Percentiles rank a stretch among this genome's conserved stretches.
phyloP scores from a whole-genome alignment of 1,140 invertebrate genomes.

The Tetramorium parvispinum region DNA sequence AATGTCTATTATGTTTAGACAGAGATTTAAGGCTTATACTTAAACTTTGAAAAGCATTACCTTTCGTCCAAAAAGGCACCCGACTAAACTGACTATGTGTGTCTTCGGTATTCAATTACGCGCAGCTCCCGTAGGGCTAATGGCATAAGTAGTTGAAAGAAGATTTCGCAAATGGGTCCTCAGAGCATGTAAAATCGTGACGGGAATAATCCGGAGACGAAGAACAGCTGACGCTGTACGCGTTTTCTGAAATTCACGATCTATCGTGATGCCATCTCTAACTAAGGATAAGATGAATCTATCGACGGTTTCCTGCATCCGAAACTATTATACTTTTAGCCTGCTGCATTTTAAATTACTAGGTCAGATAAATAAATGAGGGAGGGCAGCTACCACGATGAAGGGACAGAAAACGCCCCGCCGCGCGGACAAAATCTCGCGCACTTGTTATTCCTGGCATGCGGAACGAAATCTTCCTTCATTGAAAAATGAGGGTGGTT shows the following conservation, averaged over 20 bases:
- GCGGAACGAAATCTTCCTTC: neutral
- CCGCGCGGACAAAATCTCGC: neutral
- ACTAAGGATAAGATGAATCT: neutral
- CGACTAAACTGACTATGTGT: neutral
- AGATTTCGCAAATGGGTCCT: conserved; percentile 25
- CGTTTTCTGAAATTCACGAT: neutral
- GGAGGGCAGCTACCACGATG: neutral
- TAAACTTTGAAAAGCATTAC: conserved; percentile 20
- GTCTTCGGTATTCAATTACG: conserved; percentile 36
- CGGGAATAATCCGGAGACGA: conserved; percentile 20
- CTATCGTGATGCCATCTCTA: neutral
- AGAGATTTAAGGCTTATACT: conserved; percentile 12
- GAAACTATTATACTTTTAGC: conserved; percentile 26
- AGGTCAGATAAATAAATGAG: conserved; percentile 15
- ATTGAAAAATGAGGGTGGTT: conserved; percentile 33
- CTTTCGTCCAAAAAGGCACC: conserved; percentile 3
- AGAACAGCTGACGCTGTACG: neutral
- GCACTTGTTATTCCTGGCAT: conserved; percentile 28
- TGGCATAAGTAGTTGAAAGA: conserved; percentile 29
- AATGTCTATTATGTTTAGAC: conserved; percentile 19
- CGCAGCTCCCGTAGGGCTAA: conserved; percentile 16
- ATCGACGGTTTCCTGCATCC: neutral
- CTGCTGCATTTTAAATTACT: neutral
- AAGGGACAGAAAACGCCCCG: neutral
- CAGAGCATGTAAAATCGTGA: conserved; percentile 5